Conservation (phyloP, 2,888 invertebrate genomes). For the Mongoloraphidia duomilia region DNA sequence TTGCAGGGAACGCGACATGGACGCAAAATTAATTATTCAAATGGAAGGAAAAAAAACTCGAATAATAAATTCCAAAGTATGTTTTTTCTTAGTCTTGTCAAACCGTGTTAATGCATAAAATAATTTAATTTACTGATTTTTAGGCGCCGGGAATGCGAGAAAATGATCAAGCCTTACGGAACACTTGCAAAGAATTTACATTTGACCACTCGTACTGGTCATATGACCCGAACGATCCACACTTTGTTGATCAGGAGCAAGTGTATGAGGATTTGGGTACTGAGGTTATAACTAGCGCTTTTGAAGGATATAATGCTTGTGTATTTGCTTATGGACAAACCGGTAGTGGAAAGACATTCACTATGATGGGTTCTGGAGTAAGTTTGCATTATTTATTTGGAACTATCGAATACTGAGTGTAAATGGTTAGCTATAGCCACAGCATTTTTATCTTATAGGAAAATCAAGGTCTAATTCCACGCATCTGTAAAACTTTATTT, state of each 20-base stretch:
- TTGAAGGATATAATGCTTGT: slow-evolving; percentile 78
- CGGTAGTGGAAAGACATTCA: slow-evolving; percentile 81
- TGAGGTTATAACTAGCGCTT: slow-evolving; percentile 68
- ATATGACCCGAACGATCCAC: slow-evolving; percentile 47
- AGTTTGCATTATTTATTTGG: slow-evolving; percentile 17
- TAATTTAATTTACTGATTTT: slow-evolving; percentile 11
- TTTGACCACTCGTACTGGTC: slow-evolving; percentile 88
- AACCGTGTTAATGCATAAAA: slow-evolving; percentile 3
- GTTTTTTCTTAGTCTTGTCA: neutral
- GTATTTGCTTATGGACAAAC: slow-evolving; percentile 88
- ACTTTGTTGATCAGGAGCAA: slow-evolving; percentile 70
- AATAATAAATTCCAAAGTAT: slow-evolving; percentile 58
- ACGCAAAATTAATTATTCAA: slow-evolving; percentile 66
- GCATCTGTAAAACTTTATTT: slow-evolving; percentile 74
- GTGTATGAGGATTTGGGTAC: slow-evolving; percentile 62
- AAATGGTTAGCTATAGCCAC: neutral
- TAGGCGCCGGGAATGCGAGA: slow-evolving; percentile 38
- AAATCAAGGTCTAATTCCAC: slow-evolving; percentile 68
- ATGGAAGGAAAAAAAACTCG: slow-evolving; percentile 76
- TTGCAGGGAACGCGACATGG: slow-evolving; percentile 72
- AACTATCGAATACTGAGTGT: neutral
- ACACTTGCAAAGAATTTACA: slow-evolving; percentile 67
- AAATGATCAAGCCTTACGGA: slow-evolving; percentile 38
- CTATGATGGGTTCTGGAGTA: slow-evolving; percentile 77
- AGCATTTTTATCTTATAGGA: slow-evolving; percentile 34